Evolutionary conservation across 2,888 invertebrate genomes (phyloP).

Genomic region (Heliconius ethilla): DNA sequence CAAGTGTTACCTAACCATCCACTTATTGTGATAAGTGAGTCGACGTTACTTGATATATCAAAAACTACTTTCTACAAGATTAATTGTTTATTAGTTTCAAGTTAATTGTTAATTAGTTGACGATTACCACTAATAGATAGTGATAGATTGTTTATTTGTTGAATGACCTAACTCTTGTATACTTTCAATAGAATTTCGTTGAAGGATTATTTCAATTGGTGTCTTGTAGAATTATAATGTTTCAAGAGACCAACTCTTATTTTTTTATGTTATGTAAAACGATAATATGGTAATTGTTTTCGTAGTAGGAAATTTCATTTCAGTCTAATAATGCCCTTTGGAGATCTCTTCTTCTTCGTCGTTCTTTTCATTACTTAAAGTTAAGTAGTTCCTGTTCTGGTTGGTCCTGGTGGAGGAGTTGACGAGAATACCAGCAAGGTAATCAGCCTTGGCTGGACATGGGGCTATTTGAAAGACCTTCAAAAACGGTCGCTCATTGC

Average conservation of each 20-base stretch:
- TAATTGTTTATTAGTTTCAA: background rate
- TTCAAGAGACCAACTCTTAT: background rate
- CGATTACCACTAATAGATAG: background rate
- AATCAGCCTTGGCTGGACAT: too few relatives aligned
- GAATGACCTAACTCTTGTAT: background rate
- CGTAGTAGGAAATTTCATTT: too few relatives aligned
- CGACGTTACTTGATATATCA: slow-evolving; percentile 12
- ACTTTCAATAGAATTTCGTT: background rate
- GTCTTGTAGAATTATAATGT: background rate
- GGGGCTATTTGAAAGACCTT: too few relatives aligned
- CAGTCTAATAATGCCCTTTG: too few relatives aligned
- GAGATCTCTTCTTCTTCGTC: too few relatives aligned
- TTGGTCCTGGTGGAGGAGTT: too few relatives aligned
- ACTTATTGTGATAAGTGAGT: background rate
- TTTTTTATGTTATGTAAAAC: background rate
- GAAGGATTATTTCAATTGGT: background rate
- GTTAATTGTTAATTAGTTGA: background rate
- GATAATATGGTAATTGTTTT: background rate
- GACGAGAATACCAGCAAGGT: too few relatives aligned
- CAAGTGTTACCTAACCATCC: background rate
- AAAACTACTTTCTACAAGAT: background rate
- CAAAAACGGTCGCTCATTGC: too few relatives aligned
- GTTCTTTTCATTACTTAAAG: too few relatives aligned
- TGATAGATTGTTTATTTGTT: background rate
- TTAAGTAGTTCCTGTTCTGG: too few relatives aligned